Evolutionary conservation across 2,888 invertebrate species (phyloP).

Genomic region (Dexiosoma caninum): DNA sequence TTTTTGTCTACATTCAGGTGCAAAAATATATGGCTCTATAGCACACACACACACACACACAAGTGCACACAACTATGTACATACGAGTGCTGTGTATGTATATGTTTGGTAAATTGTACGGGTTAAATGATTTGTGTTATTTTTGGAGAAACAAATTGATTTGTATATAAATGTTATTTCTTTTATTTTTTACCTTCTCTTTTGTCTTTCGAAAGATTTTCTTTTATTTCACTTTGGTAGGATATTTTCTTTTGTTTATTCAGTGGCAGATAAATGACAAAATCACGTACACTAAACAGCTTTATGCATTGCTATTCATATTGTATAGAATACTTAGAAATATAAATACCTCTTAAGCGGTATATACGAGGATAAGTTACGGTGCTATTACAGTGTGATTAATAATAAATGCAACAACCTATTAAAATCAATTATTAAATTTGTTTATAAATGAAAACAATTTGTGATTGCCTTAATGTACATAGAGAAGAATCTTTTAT

Average conservation of each 20-base stretch:
- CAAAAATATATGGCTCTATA: not conserved
- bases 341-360: not conserved
- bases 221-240: not conserved
- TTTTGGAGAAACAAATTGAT: constrained; percentile 32
- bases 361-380: not conserved
- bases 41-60: too few relatives aligned
- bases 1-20: constrained; percentile 27
- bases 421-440: too few relatives aligned
- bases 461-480: too few relatives aligned
- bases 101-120: not conserved
- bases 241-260: constrained; percentile 29
- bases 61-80: too few relatives aligned
- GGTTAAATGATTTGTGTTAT: not conserved
- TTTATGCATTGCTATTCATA: constrained; percentile 43
- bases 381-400: not conserved
- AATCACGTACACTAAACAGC: constrained; percentile 59
- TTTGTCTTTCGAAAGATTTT: not conserved
- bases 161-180: constrained; percentile 26
- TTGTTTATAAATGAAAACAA: too few relatives aligned
- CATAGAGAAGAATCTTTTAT: too few relatives aligned
- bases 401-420: not conserved
- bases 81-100: not conserved
- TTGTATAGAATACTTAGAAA: constrained; percentile 18
- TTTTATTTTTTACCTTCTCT: not conserved
- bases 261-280: constrained; percentile 58